Base-by-base conservation (phyloP, 2,113 vertebrate genomes). In the Grantiella picta region DNA sequence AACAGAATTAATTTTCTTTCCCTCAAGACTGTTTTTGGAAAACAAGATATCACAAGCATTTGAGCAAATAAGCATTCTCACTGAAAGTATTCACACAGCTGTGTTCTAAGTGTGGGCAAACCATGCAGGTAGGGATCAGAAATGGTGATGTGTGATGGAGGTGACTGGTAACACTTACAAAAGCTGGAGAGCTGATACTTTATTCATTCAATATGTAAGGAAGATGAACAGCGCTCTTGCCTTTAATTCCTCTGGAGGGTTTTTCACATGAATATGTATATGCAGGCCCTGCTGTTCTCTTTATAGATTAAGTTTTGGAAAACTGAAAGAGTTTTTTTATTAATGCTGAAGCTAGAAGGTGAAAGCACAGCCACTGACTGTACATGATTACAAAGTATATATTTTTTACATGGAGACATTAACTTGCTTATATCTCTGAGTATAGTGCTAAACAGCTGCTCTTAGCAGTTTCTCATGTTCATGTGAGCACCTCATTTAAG, bases 221-320 rank as follows among this genome's bases (percentile, higher is more conserved):
- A 93, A 95, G 82, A 92, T 81, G 87, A 91, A 80, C 69, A 88
- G 56, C 16, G 11, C 75, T 69, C 47, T 66, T 80, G 75, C 88
- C 68, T 93, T 87, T 93, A 88, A 96, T 95, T 94, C 90, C 82
- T 73, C 88, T 82, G 49, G 85, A 94, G 82, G 49, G 22, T 56
- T 96, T 91, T 73, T 65, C 45, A 56, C 60, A 86, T 95, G 76
- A 92, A 83, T 92, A 95, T 86, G 79, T 88, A 96, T 90, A 53
- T 33, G 31, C 68, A 86, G 88, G 52, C 76, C 69, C 71, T 81
- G 86, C 86, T 90, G 70, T 86, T 92, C 87, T 2, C 9, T 88
- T 92, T 90, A 77, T 66, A 90, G 88, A 94, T 94, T 78, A 83
- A 64, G 60, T 92, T 93, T 38, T 56, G 35, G 73, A 90, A 90